Evolutionary conservation across 2,888 invertebrate species (phyloP).

Genomic region (Rhagium mordax): DNA sequence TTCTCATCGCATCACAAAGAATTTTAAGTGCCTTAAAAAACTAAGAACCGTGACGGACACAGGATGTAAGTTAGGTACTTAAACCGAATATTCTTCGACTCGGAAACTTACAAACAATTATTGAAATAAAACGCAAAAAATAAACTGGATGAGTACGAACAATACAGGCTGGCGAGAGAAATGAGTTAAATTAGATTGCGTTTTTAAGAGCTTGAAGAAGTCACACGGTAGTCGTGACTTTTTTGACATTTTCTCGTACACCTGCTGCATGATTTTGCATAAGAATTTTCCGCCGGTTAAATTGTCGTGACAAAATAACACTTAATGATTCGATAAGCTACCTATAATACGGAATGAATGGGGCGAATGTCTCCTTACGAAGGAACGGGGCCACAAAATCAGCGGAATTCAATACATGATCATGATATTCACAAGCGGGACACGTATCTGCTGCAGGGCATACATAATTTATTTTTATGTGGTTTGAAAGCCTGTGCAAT

Average conservation of each 20-base stretch:
- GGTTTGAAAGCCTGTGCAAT: too few relatives aligned
- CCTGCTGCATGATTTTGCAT: neutral
- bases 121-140: constrained; percentile 1
- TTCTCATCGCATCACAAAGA: constrained; percentile 23
- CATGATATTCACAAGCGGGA: neutral
- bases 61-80: constrained; percentile 21
- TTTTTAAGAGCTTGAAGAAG: neutral
- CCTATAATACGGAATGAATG: neutral
- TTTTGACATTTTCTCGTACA: neutral
- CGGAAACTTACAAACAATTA: neutral
- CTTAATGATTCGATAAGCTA: neutral
- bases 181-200: neutral
- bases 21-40: constrained; percentile 19
- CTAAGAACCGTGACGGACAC: constrained; percentile 23
- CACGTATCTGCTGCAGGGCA: too few relatives aligned
- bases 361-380: neutral
- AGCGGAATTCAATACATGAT: neutral
- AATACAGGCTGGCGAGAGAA: neutral
- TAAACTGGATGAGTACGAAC: neutral
- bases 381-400: neutral
- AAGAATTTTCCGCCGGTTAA: neutral
- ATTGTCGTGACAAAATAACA: neutral
- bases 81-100: constrained; percentile 10
- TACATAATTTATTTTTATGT: too few relatives aligned
- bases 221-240: neutral